Evolutionary conservation across 2,888 invertebrate species (phyloP).

Genomic region (Pristionchus arcanus): DNA sequence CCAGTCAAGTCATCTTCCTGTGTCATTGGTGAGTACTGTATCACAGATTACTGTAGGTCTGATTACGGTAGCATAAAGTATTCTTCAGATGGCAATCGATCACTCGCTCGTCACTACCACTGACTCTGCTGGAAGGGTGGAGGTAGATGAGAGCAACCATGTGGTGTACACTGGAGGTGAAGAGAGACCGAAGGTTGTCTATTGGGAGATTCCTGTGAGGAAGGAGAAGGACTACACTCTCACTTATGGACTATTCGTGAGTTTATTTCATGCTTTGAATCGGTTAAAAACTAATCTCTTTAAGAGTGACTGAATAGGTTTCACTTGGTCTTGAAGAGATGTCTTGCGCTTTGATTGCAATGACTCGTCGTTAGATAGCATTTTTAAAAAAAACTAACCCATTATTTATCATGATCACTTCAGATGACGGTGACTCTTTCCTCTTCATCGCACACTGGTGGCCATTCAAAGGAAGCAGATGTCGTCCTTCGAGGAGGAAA

Average conservation of each 20-base stretch:
- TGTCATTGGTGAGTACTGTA: constrained; percentile 63
- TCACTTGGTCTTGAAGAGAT: not conserved
- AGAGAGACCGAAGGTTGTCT: constrained; percentile 81
- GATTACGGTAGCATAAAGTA: not conserved
- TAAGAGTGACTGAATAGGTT: not conserved
- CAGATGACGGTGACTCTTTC: constrained; percentile 77
- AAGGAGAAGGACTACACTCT: constrained; percentile 87
- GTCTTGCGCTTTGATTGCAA: not conserved
- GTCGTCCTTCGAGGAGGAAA: constrained; percentile 84
- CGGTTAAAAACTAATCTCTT: not conserved
- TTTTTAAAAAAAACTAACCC: not conserved
- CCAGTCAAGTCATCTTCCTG: constrained; percentile 85
- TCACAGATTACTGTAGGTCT: not conserved
- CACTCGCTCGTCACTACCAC: constrained; percentile 65
- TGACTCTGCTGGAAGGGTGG: constrained; percentile 71
- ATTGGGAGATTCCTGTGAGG: constrained; percentile 87
- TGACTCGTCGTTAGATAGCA: not conserved
- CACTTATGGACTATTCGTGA: constrained; percentile 80
- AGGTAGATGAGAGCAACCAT: constrained; percentile 62
- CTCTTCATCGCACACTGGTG: constrained; percentile 71
- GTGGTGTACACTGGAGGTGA: constrained; percentile 46
- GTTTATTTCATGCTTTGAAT: not conserved
- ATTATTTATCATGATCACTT: not conserved
- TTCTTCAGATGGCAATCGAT: constrained; percentile 65
- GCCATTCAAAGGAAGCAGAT: constrained; percentile 68